These are phyloP conservation scores for Axis porcinus DNA, from an alignment of 2,113 vertebrate genomes.

Conservation along the genomic window DNA sequence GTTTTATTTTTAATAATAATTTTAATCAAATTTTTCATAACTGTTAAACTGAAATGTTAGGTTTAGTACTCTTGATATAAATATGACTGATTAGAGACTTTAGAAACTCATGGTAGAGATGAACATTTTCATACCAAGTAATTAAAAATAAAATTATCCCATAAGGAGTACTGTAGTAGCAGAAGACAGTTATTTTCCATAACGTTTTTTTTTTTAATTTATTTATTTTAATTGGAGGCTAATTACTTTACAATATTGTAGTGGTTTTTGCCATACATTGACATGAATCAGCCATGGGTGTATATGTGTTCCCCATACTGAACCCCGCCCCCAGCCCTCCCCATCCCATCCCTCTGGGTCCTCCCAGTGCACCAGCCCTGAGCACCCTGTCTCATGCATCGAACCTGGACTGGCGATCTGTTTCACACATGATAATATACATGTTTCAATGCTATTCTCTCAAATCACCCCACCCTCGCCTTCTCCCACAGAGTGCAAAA, in stretches of 20 bases:
- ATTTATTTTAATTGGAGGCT: not conserved
- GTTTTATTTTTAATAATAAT: constrained; percentile 9
- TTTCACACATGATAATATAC: not conserved
- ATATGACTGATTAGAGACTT: not conserved
- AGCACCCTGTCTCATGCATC: not conserved
- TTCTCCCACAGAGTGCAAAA: not conserved
- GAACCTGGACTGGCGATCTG: not conserved
- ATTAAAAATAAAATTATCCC: not conserved
- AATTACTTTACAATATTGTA: not conserved
- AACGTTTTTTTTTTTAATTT: not conserved
- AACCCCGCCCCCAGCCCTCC: not conserved
- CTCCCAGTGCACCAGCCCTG: not conserved
- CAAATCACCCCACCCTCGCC: not conserved
- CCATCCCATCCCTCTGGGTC: not conserved
- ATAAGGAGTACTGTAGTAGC: not conserved
- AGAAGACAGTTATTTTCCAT: not conserved
- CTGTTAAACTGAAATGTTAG: not conserved
- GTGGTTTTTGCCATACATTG: not conserved
- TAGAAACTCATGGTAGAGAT: constrained; percentile 11
- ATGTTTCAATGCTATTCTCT: not conserved
- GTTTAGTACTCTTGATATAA: not conserved
- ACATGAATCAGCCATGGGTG: not conserved
- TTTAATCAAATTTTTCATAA: not conserved
- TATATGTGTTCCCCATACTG: not conserved
- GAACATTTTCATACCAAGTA: constrained; percentile 16